Base-by-base conservation (phyloP, 2,113 vertebrate species). In the Malurus cyaneus region DNA sequence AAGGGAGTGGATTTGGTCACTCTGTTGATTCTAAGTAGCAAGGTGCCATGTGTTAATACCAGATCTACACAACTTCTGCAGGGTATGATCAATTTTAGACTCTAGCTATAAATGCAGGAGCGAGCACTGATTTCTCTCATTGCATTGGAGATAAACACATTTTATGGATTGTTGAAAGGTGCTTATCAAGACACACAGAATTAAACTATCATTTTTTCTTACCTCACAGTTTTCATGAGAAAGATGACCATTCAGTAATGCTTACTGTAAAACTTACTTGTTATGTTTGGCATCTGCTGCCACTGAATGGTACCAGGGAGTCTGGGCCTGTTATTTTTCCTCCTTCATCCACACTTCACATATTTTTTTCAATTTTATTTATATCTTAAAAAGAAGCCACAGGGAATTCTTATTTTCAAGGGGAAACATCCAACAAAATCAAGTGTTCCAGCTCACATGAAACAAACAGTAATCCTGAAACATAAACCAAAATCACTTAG, bases 271-370 rank as follows among this genome's bases (percentile, higher is more conserved):
- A 94, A 93, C 60, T 50, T 88, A 79, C 46, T 93, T 96, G 93
- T 96, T 97, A 80, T 91, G 41, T 86, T 96, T 97, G 95, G 93
- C 94, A 91, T 91, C 76, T 71, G 25, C 69, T 64, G 32, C 74
- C 36, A 62, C 70, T 94, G 88, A 95, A 77, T 94, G 94, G 92
- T 95, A 97, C 93, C 90, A 89, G 86, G 74, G 50, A 96, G 93
- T 96, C 91, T 95, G 90, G 79, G 90, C 83, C 82, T 91, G 62
- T 56, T 95, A 70, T 91, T 96, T 92, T 88, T 97, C 66, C 62
- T 96, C 76, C 65, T 90, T 94, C 90, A 92, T 36, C 88, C 72
- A 93, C 86, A 95, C 76, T 88, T 84, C 67, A 93, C 77, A 34
- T 92, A 25, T 91, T 96, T 94, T 96, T 94, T 95, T 64, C 11